Evolutionary conservation across 2,888 invertebrate genomes (phyloP).

Genomic region (Ophioninae sp.): DNA sequence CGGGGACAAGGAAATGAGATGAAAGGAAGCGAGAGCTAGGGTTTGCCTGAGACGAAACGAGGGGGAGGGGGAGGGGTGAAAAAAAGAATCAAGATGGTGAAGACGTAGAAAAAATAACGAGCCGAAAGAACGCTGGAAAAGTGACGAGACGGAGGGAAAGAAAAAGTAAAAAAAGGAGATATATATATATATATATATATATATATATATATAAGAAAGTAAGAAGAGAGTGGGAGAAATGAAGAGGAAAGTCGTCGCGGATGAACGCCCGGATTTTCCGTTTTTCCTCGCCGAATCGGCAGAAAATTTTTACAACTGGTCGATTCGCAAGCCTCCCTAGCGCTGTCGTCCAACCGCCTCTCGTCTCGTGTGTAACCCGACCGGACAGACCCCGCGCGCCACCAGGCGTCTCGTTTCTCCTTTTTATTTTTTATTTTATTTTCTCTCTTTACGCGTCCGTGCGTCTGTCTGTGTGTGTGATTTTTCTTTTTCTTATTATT

Average conservation of each 20-base stretch:
- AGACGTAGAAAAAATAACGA: constrained; percentile 26
- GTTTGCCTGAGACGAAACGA: constrained; percentile 2
- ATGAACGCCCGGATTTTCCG: constrained; percentile 51
- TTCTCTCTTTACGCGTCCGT: too few species aligned
- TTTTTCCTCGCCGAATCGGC: constrained; percentile 66
- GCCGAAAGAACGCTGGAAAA: constrained; percentile 6
- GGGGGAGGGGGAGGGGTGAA: constrained; percentile 15
- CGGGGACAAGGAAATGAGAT: constrained; percentile 37
- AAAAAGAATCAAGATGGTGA: constrained; percentile 3
- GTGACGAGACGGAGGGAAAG: constrained; percentile 30
- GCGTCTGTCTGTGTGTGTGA: too few species aligned
- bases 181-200: too few species aligned
- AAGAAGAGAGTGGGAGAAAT: constrained; percentile 12
- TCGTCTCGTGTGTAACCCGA: background rate
- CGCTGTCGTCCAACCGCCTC: constrained; percentile 14
- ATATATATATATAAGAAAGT: too few species aligned
- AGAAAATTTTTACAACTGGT: constrained; percentile 73
- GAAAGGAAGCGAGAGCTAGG: constrained; percentile 19
- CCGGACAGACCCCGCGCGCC: background rate
- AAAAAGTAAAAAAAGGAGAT: background rate
- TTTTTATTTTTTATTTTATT: background rate
- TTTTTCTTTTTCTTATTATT: too few species aligned
- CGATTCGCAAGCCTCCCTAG: constrained; percentile 60
- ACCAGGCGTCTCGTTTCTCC: constrained; percentile 49
- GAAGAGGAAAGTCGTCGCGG: constrained; percentile 40